A percentile compares a stretch with the other conserved stretches of the same genome.
Evolutionary conservation across 1,140 invertebrate species (phyloP).

Genomic region (Palaemon carinicauda): DNA sequence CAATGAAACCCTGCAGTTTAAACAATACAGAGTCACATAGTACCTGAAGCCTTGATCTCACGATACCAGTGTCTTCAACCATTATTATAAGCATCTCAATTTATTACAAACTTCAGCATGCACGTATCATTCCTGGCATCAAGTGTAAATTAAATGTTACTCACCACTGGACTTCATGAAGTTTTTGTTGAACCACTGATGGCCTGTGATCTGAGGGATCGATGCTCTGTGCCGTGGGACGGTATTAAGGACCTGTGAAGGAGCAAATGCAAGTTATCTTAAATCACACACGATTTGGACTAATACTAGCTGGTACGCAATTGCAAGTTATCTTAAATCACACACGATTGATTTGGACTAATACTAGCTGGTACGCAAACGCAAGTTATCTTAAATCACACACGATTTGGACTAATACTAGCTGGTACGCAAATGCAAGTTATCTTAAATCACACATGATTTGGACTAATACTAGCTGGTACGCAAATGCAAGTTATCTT

Average conservation of each 20-base stretch:
- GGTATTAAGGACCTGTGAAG: slow-evolving; percentile 62
- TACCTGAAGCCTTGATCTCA: slow-evolving; percentile 61
- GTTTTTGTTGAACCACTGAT: slow-evolving; percentile 80
- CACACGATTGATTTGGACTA: too few species aligned
- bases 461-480: too few species aligned
- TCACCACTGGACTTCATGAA: slow-evolving; percentile 63
- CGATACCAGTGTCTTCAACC: background rate
- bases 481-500: too few species aligned
- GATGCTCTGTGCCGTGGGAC: slow-evolving; percentile 73
- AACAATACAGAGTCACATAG: slow-evolving; percentile 64
- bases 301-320: too few species aligned
- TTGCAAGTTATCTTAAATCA: too few species aligned
- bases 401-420: too few species aligned
- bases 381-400: too few species aligned
- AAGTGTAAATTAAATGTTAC: background rate
- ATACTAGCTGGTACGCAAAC: too few species aligned
- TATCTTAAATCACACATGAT: too few species aligned
- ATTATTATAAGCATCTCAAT: too few species aligned
- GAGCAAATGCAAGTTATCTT: background rate
- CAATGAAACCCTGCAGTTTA: slow-evolving; percentile 60
- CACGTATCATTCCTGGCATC: background rate
- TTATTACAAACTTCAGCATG: background rate
- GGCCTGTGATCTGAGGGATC: slow-evolving; percentile 75
- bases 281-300: too few species aligned
- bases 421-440: too few species aligned